Conservation (phyloP, 2,797 vertebrate species). For the Sebastolobus altivelis region DNA sequence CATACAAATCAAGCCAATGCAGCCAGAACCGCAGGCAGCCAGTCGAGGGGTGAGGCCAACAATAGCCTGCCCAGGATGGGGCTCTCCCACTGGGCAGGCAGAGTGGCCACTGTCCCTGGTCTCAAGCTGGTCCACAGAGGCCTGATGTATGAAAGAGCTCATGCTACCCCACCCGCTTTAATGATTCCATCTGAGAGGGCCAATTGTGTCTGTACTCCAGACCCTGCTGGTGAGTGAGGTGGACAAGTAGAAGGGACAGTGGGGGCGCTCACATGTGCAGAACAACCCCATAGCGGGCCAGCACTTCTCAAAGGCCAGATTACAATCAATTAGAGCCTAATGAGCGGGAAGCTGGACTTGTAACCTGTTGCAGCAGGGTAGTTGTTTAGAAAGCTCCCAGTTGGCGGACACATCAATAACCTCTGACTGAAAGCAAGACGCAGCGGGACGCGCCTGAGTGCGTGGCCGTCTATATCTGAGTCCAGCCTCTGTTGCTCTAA, state of each 20-base stretch:
- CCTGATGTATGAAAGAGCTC: slow-evolving; percentile 78
- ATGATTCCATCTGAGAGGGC: slow-evolving; percentile 82
- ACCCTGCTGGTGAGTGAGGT: slow-evolving; percentile 82
- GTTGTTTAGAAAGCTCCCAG: slow-evolving; percentile 82
- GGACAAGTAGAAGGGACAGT: slow-evolving; percentile 83
- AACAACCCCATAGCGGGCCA: slow-evolving; percentile 76
- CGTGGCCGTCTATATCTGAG: slow-evolving; percentile 65
- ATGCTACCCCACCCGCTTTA: slow-evolving; percentile 80
- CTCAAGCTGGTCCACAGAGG: slow-evolving; percentile 85
- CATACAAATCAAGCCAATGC: slow-evolving; percentile 87
- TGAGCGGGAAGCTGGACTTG: slow-evolving; percentile 84
- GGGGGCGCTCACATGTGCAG: slow-evolving; percentile 78
- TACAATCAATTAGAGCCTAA: slow-evolving; percentile 88
- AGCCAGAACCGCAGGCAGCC: slow-evolving; percentile 84
- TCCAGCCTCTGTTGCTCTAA: slow-evolving; percentile 30
- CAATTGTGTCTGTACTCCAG: slow-evolving; percentile 80
- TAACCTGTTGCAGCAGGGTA: slow-evolving; percentile 81
- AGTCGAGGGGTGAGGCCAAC: slow-evolving; percentile 85
- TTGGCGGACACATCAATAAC: slow-evolving; percentile 85
- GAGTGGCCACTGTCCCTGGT: slow-evolving; percentile 85
- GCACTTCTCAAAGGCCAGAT: slow-evolving; percentile 86
- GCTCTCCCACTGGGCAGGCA: slow-evolving; percentile 81
- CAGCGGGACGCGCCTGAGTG: slow-evolving; percentile 75
- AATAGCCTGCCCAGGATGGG: slow-evolving; percentile 85
- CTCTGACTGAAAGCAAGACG: slow-evolving; percentile 79